Percentiles rank a stretch among this genome's conserved stretches.
Evolutionary conservation across 2,113 vertebrate genomes (phyloP).

Genomic region (Megaleporinus macrocephalus): DNA sequence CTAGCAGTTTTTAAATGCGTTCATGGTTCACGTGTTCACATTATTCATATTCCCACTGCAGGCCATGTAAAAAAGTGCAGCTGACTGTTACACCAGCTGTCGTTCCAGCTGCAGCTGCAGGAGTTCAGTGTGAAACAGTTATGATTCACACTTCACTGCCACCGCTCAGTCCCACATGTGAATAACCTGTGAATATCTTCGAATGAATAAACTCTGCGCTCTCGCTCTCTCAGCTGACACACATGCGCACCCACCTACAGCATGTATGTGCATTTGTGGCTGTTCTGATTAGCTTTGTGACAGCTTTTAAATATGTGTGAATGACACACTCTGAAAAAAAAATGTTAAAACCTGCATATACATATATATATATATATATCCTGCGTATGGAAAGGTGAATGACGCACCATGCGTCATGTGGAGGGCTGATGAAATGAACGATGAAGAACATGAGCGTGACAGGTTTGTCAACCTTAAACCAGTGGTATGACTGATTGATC

Average conservation of each 20-base stretch:
- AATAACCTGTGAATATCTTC: slow-evolving; percentile 1
- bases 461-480: no score
- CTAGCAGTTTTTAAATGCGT: not conserved
- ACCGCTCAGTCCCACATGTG: not conserved
- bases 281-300: not conserved
- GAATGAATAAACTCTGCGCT: not conserved
- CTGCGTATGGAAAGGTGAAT: no score
- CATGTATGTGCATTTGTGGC: not conserved
- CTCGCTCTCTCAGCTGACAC: not conserved
- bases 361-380: not conserved
- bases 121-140: not conserved
- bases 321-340: not conserved
- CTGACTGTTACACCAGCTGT: not conserved
- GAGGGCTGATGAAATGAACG: no score
- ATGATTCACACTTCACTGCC: not conserved
- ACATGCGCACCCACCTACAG: not conserved
- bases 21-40: not conserved
- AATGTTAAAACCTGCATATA: not conserved
- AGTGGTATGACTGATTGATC: no score
- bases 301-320: not conserved
- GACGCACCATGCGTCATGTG: no score
- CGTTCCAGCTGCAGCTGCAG: slow-evolving; percentile 3
- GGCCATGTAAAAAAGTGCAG: not conserved
- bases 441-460: no score
- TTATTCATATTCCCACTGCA: slow-evolving; percentile 6